Conservation (phyloP, 2,797 vertebrate species). For the Syngnathus rostellatus region DNA sequence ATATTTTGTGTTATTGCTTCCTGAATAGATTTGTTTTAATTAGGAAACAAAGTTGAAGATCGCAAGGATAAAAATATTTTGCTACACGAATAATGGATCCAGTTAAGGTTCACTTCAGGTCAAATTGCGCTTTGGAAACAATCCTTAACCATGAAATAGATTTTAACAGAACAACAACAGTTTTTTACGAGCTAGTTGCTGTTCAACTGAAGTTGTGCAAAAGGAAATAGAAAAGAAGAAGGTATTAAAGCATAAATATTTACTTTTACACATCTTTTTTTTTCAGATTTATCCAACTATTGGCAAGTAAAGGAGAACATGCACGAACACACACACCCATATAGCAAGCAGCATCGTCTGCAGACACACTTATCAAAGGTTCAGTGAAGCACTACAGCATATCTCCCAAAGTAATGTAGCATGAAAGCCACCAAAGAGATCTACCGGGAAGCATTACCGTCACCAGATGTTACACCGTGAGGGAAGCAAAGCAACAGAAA, state of each 20-base stretch:
- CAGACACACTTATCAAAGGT: conserved; percentile 49
- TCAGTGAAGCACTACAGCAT: conserved; percentile 54
- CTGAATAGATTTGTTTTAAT: conserved; percentile 35
- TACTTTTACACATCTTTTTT: no score
- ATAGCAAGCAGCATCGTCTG: conserved; percentile 13
- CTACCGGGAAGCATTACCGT: conserved; percentile 57
- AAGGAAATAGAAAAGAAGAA: no score
- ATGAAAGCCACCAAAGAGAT: conserved; percentile 49
- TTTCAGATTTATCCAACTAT: not conserved
- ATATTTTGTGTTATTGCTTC: conserved; percentile 10
- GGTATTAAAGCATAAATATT: no score
- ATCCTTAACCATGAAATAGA: no score
- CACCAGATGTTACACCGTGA: conserved; percentile 35
- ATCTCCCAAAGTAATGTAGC: conserved; percentile 35
- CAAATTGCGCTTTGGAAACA: not conserved
- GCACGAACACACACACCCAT: not conserved
- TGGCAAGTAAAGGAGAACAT: not conserved
- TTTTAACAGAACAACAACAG: no score
- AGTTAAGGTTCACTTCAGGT: not conserved
- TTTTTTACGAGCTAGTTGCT: no score
- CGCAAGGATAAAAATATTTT: not conserved
- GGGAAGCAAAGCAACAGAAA: conserved; percentile 19
- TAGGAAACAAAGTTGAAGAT: not conserved
- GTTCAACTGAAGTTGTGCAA: no score
- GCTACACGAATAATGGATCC: not conserved